A percentile compares a stretch with the other conserved stretches of the same genome.
Conservation (phyloP, 2,113 vertebrate species). For the Myocastor coypus region DNA sequence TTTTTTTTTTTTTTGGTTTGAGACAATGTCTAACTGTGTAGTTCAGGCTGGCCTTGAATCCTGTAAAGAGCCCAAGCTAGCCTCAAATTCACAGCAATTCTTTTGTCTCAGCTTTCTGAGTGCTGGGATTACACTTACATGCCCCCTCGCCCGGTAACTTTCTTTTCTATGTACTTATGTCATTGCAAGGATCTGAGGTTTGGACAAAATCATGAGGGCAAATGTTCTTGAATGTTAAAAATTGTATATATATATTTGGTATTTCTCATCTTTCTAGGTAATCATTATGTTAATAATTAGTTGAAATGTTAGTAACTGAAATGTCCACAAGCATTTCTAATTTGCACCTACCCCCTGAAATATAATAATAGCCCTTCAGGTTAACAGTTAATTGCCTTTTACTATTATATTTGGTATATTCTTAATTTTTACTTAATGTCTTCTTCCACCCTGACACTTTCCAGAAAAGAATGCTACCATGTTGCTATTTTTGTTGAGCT, state of each 20-base stretch:
- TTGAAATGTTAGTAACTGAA: background rate
- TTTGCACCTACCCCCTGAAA: background rate
- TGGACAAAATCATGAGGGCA: background rate
- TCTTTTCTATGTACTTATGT: background rate
- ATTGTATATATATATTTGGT: background rate
- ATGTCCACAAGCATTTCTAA: conserved; percentile 16
- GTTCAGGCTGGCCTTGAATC: background rate
- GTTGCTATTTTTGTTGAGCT: background rate
- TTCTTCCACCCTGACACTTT: background rate
- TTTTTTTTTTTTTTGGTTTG: background rate
- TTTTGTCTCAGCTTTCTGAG: background rate
- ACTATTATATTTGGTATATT: conserved; percentile 14
- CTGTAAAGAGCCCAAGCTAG: background rate
- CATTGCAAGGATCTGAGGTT: background rate
- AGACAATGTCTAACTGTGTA: background rate
- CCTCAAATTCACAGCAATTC: background rate
- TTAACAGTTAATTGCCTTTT: background rate
- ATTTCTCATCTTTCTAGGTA: background rate
- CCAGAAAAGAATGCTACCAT: background rate
- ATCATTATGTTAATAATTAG: background rate
- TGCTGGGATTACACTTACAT: background rate
- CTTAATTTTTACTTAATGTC: background rate
- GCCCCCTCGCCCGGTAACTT: background rate
- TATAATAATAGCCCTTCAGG: background rate
- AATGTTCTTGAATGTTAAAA: conserved; percentile 11